Base-by-base conservation (phyloP, 2,797 vertebrate species). In the Syncerus caffer region DNA sequence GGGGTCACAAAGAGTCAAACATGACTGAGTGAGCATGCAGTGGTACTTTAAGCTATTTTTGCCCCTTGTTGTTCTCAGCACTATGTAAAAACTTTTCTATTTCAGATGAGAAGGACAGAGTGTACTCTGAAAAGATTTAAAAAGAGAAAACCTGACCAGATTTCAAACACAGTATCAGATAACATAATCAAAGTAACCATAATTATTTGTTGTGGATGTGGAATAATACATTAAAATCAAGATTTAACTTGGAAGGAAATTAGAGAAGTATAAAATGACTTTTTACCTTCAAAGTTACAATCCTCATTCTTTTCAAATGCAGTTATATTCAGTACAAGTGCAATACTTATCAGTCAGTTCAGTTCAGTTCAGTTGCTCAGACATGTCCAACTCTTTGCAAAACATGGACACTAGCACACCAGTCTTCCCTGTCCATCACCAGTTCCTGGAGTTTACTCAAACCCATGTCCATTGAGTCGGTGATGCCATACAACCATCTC, bases 221-320 rank as follows among this genome's bases (percentile, higher is more conserved):
- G 31, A 90, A 67, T 45, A n/a, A n/a, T 85, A 57, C 90, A 62
- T 83, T 95, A 82, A 89, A 94, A 85, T 95, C 89, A 93, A 67
- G 88, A 88, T 15, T 82, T 64, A 50, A 45, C 42, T 85, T 67
- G 58, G 34, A 64, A 58, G 47, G 21, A 92, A 97, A 90, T 89
- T 74, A 85, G n/a, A 67, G 11, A 78, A 90, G 42, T 29, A 45
- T 50, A 90, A 93, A 92, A 60, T 86, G 1, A 89, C 42, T 27
- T 78, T 94, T 96, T 45, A 85, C 4, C 34, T 53, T 45, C 87
- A 92, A 89, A 89, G 19, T 31, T 55, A 83, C 7, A 85, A 89
- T 93, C 90, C 34, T 84, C 76, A 7, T 60, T 76, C 12, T 93
- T 74, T 83, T 71, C 34, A 57, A 4, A 79, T 60, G 7, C 15